A percentile compares a stretch with the other conserved stretches of the same genome.
phyloP scores from a whole-genome alignment of 1,140 invertebrate species.

The Zophobas morio region DNA sequence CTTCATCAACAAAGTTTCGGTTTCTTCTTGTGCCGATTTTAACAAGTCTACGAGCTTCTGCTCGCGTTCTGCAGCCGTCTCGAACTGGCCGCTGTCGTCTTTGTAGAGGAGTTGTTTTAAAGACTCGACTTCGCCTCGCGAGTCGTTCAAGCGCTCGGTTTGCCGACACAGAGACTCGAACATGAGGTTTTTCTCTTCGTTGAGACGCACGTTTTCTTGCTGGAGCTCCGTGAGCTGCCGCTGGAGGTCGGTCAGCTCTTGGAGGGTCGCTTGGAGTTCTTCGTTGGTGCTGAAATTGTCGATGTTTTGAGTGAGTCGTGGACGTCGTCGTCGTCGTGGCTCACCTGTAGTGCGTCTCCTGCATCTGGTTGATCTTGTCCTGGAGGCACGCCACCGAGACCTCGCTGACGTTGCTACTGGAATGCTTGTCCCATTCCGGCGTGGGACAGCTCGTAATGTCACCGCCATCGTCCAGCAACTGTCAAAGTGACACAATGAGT shows the following conservation, averaged over 20 bases:
- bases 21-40: slow-evolving; percentile 87
- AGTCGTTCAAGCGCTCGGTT: slow-evolving; percentile 91
- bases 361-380: slow-evolving; percentile 93
- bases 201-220: slow-evolving; percentile 87
- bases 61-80: slow-evolving; percentile 80
- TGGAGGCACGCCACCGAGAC: slow-evolving; percentile 93
- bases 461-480: slow-evolving; percentile 66
- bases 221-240: slow-evolving; percentile 88
- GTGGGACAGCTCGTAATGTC: slow-evolving; percentile 77
- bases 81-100: slow-evolving; percentile 69
- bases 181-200: slow-evolving; percentile 90
- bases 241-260: slow-evolving; percentile 92
- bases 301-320: too few relatives aligned
- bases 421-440: slow-evolving; percentile 92
- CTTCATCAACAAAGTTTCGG: slow-evolving; percentile 81
- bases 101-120: slow-evolving; percentile 63
- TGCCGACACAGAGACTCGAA: slow-evolving; percentile 93
- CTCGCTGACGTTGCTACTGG: slow-evolving; percentile 86
- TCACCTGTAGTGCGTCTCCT: slow-evolving; percentile 86
- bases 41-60: slow-evolving; percentile 90
- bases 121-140: slow-evolving; percentile 75
- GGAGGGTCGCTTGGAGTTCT: slow-evolving; percentile 94
- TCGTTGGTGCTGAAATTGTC: slow-evolving; percentile 85
- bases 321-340: background rate
- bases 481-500: slow-evolving; percentile 53